A percentile compares a stretch with the other conserved stretches of the same genome.
phyloP scores from a whole-genome alignment of 2,888 invertebrate species.

The Mythimna albipuncta region DNA sequence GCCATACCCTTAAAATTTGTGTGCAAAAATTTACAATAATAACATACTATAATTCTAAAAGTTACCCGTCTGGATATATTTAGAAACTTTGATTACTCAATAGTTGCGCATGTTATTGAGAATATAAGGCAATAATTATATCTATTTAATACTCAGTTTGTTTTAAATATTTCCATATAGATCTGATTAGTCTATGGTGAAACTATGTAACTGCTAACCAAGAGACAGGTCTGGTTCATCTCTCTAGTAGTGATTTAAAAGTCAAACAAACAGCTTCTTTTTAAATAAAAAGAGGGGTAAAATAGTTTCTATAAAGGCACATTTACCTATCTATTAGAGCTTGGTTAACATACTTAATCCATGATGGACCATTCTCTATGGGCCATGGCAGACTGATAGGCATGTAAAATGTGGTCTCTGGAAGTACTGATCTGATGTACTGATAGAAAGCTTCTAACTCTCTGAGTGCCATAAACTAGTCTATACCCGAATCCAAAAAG shows the following conservation, averaged over 20 bases:
- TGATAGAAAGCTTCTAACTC: not conserved
- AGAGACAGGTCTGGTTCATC: not conserved
- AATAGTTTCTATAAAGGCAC: not conserved
- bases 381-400: not conserved
- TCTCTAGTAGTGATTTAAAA: too few species aligned
- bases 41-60: not conserved
- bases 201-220: not conserved
- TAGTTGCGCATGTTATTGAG: constrained; percentile 1
- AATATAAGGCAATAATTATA: not conserved
- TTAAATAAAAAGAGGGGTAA: not conserved
- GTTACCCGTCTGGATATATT: not conserved
- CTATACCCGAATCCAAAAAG: not conserved
- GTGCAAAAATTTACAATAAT: not conserved
- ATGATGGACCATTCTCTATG: too few species aligned
- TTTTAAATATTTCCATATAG: not conserved
- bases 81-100: not conserved
- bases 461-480: not conserved
- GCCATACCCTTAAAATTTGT: constrained; percentile 11
- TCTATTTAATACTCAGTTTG: not conserved
- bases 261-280: not conserved
- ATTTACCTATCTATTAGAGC: too few species aligned
- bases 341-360: too few species aligned
- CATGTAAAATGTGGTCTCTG: not conserved
- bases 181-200: not conserved
- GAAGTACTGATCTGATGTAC: not conserved